A percentile compares a stretch with the other conserved stretches of the same genome.
Conservation (phyloP, 2,113 vertebrate species). For the Labeo rohita region DNA sequence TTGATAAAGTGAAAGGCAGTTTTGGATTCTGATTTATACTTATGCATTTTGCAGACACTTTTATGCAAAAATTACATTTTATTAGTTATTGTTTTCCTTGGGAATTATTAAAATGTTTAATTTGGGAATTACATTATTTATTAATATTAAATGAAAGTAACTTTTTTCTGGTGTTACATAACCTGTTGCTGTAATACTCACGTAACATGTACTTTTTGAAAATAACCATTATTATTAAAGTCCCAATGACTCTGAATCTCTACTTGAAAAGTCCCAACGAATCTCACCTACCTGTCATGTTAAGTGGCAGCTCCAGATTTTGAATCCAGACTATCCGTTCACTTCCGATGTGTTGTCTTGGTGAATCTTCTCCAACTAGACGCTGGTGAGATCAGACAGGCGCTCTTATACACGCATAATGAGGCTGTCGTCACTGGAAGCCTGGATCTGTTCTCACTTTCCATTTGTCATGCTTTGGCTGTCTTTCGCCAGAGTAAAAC, state of each 20-base stretch:
- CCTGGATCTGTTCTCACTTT: constrained; percentile 29
- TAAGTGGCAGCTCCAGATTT: constrained; percentile 4
- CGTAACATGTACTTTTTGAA: background rate
- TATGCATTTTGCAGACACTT: background rate
- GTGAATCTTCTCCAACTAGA: constrained; percentile 35
- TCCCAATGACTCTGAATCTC: background rate
- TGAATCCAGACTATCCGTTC: background rate
- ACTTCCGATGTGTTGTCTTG: constrained; percentile 25
- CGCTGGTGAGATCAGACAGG: constrained; percentile 21
- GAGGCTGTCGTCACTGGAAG: constrained; percentile 54
- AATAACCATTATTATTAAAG: background rate
- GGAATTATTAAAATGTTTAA: background rate
- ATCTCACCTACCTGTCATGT: constrained; percentile 33
- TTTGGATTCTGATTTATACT: background rate
- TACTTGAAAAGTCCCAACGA: background rate
- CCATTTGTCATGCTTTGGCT: constrained; percentile 21
- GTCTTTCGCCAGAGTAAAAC: background rate
- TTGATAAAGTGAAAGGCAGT: no score
- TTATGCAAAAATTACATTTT: background rate
- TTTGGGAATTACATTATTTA: background rate
- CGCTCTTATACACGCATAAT: constrained; percentile 57
- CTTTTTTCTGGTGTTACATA: background rate
- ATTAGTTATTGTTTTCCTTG: no score
- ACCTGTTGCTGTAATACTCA: background rate
- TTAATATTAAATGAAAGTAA: background rate